A percentile compares a stretch with the other conserved stretches of the same genome.
Conservation (phyloP, 2,113 vertebrate species). For the Uria aalge region DNA sequence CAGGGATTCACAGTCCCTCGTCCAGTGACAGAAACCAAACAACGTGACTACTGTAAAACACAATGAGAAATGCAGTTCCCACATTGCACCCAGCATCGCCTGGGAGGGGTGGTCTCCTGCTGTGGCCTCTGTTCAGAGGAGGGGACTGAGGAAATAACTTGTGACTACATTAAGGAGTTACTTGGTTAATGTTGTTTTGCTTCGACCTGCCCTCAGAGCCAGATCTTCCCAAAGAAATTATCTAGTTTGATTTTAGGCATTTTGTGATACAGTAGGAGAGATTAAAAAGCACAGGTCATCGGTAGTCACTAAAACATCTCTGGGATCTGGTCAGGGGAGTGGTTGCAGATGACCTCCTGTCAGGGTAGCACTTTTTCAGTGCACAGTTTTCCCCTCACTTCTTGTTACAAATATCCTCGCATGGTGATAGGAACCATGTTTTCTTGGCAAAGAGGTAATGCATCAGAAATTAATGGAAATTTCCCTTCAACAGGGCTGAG, state of each 20-base stretch:
- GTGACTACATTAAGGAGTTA: neutral
- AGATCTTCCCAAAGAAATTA: neutral
- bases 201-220: neutral
- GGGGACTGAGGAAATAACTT: neutral
- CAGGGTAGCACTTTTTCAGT: neutral
- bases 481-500: neutral
- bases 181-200: neutral
- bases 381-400: neutral
- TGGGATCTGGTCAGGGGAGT: neutral
- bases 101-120: neutral
- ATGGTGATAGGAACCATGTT: neutral
- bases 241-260: neutral
- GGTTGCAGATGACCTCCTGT: neutral
- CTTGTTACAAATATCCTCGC: neutral
- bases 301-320: neutral
- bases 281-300: neutral
- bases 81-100: fast-evolving
- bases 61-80: neutral
- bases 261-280: neutral
- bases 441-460: neutral
- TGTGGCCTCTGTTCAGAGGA: neutral
- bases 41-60: neutral
- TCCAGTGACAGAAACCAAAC: neutral
- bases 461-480: neutral
- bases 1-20: neutral